Percentiles rank a stretch among this genome's conserved stretches.
Evolutionary conservation across 2,888 invertebrate species (phyloP).

Genomic region (Orthosia incerta): DNA sequence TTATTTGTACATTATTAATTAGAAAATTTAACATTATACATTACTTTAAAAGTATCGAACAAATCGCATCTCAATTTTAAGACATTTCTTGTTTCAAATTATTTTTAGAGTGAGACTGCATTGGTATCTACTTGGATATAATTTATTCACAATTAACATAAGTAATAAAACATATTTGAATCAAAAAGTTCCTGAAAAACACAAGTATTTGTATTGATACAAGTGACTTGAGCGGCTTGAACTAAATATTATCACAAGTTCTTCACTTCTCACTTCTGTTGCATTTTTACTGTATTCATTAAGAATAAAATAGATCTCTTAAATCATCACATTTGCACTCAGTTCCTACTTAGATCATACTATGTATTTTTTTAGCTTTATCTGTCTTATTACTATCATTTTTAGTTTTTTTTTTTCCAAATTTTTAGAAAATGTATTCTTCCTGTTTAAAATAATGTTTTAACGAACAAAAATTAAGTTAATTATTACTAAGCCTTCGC

Average conservation of each 20-base stretch:
- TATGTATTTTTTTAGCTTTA: slow-evolving; percentile 84
- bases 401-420: slow-evolving; percentile 61
- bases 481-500: slow-evolving; percentile 70
- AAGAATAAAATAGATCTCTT: slow-evolving; percentile 86
- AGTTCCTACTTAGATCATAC: slow-evolving; percentile 90
- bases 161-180: slow-evolving; percentile 58
- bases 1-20: slow-evolving; percentile 35
- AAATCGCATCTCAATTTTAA: slow-evolving; percentile 20
- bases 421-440: slow-evolving; percentile 82
- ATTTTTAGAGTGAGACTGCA: slow-evolving; percentile 59
- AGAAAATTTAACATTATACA: slow-evolving; percentile 14
- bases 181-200: slow-evolving; percentile 70
- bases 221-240: slow-evolving; percentile 58
- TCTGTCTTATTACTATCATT: slow-evolving; percentile 73
- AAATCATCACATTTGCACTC: slow-evolving; percentile 86
- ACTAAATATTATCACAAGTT: slow-evolving; percentile 50
- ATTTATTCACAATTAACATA: slow-evolving; percentile 60
- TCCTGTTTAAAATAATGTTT: slow-evolving; percentile 73
- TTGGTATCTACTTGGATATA: slow-evolving; percentile 47
- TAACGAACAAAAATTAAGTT: slow-evolving; percentile 68
- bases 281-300: slow-evolving; percentile 84
- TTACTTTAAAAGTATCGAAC: slow-evolving; percentile 13
- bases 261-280: slow-evolving; percentile 77
- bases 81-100: slow-evolving; percentile 1
- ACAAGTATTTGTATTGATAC: slow-evolving; percentile 64